Percentiles rank a stretch among this genome's conserved stretches.
phyloP scores from a whole-genome alignment of 1,140 invertebrate species.

The Drosophila gunungcola region DNA sequence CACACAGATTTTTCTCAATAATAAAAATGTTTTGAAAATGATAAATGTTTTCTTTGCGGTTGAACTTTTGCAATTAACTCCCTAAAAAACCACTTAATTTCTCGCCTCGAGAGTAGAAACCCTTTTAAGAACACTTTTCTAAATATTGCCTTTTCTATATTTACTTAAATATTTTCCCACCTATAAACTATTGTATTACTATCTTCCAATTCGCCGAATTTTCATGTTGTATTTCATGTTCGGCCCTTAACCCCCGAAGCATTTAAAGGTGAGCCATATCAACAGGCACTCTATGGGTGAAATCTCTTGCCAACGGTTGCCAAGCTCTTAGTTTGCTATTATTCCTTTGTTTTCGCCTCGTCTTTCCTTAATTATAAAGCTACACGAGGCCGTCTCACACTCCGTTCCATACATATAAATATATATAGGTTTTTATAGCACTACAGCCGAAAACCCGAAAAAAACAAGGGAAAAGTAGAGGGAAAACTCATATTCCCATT shows the following conservation, averaged over 20 bases:
- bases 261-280: conserved; percentile 41
- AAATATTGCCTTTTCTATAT: no score
- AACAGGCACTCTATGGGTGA: conserved; percentile 24
- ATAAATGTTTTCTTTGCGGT: no score
- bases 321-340: conserved; percentile 60
- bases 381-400: conserved; percentile 25
- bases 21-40: no score
- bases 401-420: conserved; percentile 20
- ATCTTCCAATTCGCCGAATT: neutral
- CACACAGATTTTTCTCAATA: no score
- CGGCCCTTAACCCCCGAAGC: conserved; percentile 17
- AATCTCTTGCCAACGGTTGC: conserved; percentile 65
- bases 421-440: conserved; percentile 44
- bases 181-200: neutral
- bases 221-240: neutral
- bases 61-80: no score
- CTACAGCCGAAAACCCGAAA: conserved; percentile 17
- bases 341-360: conserved; percentile 61
- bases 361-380: conserved; percentile 77
- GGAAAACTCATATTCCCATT: conserved; percentile 67
- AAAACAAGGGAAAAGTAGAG: conserved; percentile 9
- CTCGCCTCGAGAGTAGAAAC: no score
- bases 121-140: no score
- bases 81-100: no score
- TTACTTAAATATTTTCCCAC: neutral